These are phyloP conservation scores for Dendrocincla fuliginosa DNA, from an alignment of 2,797 vertebrate species.

Conservation along the genomic window DNA sequence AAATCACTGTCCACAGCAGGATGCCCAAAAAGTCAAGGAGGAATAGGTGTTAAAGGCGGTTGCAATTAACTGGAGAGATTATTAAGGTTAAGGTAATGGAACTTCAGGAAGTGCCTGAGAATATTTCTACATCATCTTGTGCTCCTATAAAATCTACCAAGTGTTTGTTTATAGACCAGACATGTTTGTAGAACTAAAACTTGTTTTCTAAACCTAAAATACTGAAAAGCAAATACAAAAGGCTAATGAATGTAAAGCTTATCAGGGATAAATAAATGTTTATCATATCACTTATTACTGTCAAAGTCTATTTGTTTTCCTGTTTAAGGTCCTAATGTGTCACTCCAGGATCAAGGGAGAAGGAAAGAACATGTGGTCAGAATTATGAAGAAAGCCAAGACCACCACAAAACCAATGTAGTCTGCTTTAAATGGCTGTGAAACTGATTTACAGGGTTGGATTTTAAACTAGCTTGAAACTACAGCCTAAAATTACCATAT, in stretches of 20 bases:
- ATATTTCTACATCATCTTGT: background rate
- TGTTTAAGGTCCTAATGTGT: background rate
- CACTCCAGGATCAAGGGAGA: background rate
- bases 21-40: background rate
- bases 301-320: background rate
- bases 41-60: background rate
- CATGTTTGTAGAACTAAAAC: background rate
- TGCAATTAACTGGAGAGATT: background rate
- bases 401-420: background rate
- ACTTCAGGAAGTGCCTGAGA: background rate
- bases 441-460: background rate
- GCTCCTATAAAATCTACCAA: background rate
- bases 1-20: background rate
- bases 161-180: background rate
- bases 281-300: background rate
- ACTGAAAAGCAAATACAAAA: background rate
- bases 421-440: background rate
- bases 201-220: background rate
- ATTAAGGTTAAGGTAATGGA: background rate
- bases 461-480: background rate
- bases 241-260: background rate
- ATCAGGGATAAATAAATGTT: background rate
- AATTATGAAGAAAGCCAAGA: background rate
- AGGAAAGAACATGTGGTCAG: background rate
- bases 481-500: background rate